Percentiles rank a stretch among this genome's conserved stretches.
These are phyloP conservation scores for Trachelus tabidus DNA, from an alignment of 2,888 invertebrate species.

Conservation along the genomic window DNA sequence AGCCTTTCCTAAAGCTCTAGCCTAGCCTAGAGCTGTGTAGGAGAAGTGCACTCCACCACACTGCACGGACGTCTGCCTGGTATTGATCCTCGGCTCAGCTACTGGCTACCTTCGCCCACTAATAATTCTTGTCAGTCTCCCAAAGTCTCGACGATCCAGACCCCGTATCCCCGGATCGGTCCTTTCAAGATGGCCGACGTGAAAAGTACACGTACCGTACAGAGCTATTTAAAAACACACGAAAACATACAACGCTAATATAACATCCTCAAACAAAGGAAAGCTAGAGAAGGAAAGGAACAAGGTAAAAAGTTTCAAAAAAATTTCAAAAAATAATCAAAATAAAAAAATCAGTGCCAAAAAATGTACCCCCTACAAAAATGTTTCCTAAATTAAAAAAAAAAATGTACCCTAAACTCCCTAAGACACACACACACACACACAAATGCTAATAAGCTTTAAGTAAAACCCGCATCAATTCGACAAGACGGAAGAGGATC, in stretches of 20 bases:
- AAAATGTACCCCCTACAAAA: not conserved
- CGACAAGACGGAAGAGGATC: not conserved
- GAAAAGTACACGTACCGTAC: not conserved
- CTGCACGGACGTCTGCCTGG: conserved; percentile 65
- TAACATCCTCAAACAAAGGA: not conserved
- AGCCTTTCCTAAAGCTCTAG: conserved; percentile 51
- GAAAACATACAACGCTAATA: not conserved
- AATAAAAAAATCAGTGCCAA: not conserved
- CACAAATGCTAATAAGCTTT: not conserved
- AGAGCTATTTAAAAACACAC: not conserved
- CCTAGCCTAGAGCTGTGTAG: conserved; percentile 60
- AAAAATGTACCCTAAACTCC: not conserved
- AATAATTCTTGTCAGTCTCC: conserved; percentile 67
- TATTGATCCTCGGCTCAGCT: conserved; percentile 66
- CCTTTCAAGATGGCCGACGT: conserved; percentile 7
- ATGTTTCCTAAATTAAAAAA: not conserved
- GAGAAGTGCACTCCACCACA: conserved; percentile 63
- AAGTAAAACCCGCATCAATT: not conserved
- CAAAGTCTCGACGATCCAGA: conserved; percentile 57
- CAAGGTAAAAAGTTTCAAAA: not conserved
- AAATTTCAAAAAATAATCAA: not conserved
- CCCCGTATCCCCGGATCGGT: conserved; percentile 27
- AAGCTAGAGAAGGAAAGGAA: not conserved
- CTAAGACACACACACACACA: not conserved
- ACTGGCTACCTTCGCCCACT: conserved; percentile 66